These are phyloP conservation scores for Alauda arvensis DNA, from an alignment of 2,797 vertebrate genomes.

Conservation along the genomic window DNA sequence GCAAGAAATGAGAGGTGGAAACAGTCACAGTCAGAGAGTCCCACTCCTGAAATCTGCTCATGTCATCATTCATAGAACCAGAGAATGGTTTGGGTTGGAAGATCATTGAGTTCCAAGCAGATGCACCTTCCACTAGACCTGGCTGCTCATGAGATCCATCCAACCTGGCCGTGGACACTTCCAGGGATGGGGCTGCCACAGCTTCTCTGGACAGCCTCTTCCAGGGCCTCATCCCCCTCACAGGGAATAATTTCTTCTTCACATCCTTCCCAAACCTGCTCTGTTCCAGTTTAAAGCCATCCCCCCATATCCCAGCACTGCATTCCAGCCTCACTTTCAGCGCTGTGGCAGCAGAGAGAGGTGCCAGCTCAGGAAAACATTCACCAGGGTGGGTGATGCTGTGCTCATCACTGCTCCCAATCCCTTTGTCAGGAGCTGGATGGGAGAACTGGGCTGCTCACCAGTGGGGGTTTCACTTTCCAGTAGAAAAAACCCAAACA, in stretches of 20 bases:
- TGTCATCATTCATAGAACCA: background rate
- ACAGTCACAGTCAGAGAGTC: background rate
- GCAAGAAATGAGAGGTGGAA: background rate
- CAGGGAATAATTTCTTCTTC: background rate
- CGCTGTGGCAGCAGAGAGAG: background rate
- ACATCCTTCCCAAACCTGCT: background rate
- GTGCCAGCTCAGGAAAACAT: background rate
- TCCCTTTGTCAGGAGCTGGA: background rate
- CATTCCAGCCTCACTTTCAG: background rate
- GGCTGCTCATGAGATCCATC: background rate
- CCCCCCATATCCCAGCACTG: too few species aligned
- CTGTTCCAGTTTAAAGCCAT: background rate
- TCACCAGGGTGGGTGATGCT: background rate
- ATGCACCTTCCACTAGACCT: background rate
- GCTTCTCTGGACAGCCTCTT: background rate
- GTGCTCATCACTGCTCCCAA: background rate
- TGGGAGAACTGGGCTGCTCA: background rate
- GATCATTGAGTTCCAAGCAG: background rate
- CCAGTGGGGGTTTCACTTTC: slow-evolving; percentile 7
- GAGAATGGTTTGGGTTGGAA: background rate
- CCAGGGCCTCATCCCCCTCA: background rate
- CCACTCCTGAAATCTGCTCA: background rate
- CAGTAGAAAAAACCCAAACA: background rate
- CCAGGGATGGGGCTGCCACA: background rate
- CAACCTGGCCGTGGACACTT: background rate